These are phyloP conservation scores for Lasioglossum marginatum DNA, from an alignment of 2,888 invertebrate species.

Conservation along the genomic window DNA sequence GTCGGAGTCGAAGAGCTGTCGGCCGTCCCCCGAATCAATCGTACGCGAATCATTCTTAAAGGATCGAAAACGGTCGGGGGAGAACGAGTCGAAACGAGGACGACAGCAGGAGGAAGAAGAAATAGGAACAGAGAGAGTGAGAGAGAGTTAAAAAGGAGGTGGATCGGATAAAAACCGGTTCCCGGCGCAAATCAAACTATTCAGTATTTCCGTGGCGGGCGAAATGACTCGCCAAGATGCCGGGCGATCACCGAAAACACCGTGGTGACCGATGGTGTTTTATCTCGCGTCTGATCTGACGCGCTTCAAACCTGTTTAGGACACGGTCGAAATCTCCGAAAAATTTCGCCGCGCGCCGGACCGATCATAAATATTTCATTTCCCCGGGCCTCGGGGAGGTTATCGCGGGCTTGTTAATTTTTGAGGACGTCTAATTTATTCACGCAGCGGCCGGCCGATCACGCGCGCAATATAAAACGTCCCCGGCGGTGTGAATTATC, in stretches of 20 bases:
- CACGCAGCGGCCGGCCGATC: slow-evolving; percentile 25
- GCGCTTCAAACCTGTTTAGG: slow-evolving; percentile 68
- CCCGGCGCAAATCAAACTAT: slow-evolving; percentile 64
- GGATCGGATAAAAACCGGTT: slow-evolving; percentile 69
- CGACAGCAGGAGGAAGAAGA: not conserved
- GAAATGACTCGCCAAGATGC: slow-evolving; percentile 63
- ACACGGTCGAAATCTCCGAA: slow-evolving; percentile 45
- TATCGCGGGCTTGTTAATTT: slow-evolving; percentile 68
- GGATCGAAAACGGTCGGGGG: slow-evolving; percentile 45
- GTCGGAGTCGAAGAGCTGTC: slow-evolving; percentile 56
- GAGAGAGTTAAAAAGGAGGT: not conserved
- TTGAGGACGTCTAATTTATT: slow-evolving; percentile 66
- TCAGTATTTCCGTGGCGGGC: slow-evolving; percentile 54
- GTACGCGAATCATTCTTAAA: slow-evolving; percentile 54
- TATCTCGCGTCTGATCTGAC: slow-evolving; percentile 69
- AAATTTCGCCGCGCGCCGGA: slow-evolving; percentile 32
- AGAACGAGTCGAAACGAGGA: not conserved
- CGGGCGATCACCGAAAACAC: slow-evolving; percentile 45
- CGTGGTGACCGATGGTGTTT: slow-evolving; percentile 63
- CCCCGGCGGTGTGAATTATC: slow-evolving; percentile 56
- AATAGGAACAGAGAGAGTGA: not conserved
- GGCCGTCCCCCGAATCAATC: slow-evolving; percentile 64
- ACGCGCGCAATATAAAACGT: slow-evolving; percentile 42
- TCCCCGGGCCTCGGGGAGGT: slow-evolving; percentile 48
- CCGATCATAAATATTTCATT: slow-evolving; percentile 64